Conservation (phyloP, 2,797 vertebrate species). For the Epinephelus awoara region DNA sequence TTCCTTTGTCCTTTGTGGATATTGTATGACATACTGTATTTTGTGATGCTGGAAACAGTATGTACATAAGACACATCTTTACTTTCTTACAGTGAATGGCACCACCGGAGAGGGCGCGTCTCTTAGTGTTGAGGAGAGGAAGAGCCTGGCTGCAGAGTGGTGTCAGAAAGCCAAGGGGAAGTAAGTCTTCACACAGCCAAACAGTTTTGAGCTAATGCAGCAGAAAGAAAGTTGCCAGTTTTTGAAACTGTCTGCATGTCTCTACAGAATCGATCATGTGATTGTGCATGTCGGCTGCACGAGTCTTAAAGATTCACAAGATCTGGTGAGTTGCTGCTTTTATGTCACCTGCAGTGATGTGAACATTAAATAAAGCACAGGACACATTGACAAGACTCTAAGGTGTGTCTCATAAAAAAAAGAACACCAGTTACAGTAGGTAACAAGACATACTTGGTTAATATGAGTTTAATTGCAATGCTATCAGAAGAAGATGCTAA, state of each 20-base stretch:
- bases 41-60: too few relatives aligned
- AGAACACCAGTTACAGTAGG: too few relatives aligned
- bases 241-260: neutral
- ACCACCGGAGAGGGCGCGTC: constrained; percentile 96
- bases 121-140: constrained; percentile 90
- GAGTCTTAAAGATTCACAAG: constrained; percentile 92
- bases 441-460: too few relatives aligned
- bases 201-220: fast-evolving
- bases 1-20: too few relatives aligned
- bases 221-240: neutral
- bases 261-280: constrained; percentile 90
- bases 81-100: constrained; percentile 91
- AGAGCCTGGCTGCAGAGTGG: constrained; percentile 91
- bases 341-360: fast-evolving
- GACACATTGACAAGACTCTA: too few relatives aligned
- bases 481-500: too few relatives aligned
- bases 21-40: too few relatives aligned
- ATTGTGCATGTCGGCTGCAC: constrained; percentile 94
- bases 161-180: constrained; percentile 89
- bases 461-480: too few relatives aligned
- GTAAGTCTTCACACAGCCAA: constrained; percentile 82
- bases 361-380: neutral
- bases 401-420: too few relatives aligned
- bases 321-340: constrained; percentile 88
- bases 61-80: constrained; percentile 8